Evolutionary conservation across 2,888 invertebrate genomes (phyloP).

Genomic region (Melieria crassipennis): DNA sequence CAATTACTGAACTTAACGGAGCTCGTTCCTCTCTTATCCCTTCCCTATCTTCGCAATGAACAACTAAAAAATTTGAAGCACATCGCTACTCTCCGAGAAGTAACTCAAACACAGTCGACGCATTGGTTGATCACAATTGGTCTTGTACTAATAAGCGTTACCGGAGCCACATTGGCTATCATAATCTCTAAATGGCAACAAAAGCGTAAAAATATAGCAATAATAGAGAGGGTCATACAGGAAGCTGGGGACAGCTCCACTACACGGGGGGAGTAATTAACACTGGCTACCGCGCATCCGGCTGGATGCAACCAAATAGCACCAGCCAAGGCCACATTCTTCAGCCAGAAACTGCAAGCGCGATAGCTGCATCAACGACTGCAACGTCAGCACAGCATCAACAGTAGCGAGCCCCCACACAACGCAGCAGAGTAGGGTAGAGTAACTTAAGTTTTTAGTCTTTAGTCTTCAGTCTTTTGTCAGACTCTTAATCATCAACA

Average conservation of each 20-base stretch:
- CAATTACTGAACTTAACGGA: constrained; percentile 9
- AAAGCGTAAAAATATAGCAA: neutral
- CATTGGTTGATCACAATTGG: constrained; percentile 4
- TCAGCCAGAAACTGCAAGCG: too few relatives aligned
- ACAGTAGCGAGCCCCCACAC: too few relatives aligned
- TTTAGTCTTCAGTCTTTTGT: too few relatives aligned
- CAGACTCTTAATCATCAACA: too few relatives aligned
- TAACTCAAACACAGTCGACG: neutral
- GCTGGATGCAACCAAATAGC: too few relatives aligned
- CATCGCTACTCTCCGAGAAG: neutral
- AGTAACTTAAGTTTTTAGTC: too few relatives aligned
- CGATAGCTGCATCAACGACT: too few relatives aligned
- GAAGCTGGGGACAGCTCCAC: constrained; percentile 15
- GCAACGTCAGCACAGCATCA: too few relatives aligned
- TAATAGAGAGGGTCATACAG: constrained; percentile 5
- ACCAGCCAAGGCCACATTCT: too few relatives aligned
- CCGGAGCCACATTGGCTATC: constrained; percentile 4
- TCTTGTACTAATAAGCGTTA: neutral
- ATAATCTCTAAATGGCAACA: neutral
- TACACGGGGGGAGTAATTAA: neutral
- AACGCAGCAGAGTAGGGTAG: too few relatives aligned
- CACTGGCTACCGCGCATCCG: too few relatives aligned
- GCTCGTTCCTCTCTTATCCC: neutral
- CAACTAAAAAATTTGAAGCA: constrained; percentile 1
- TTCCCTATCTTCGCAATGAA: constrained; percentile 15